These are phyloP conservation scores for Coregonus ussuriensis DNA, from an alignment of 2,797 vertebrate species.

Conservation along the genomic window DNA sequence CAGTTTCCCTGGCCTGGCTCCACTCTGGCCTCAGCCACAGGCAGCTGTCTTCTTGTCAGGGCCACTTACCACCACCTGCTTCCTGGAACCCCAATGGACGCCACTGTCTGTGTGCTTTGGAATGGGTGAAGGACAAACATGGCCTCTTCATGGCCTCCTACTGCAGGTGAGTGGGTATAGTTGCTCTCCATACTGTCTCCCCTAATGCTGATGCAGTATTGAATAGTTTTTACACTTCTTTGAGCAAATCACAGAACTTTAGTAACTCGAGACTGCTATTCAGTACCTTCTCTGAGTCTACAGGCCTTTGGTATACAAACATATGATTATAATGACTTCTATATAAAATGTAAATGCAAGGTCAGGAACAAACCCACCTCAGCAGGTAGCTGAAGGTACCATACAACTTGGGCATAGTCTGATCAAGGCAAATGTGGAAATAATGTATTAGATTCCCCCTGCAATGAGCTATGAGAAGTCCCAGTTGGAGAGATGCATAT, in stretches of 20 bases:
- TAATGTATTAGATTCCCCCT: background rate
- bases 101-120: slow-evolving; percentile 33
- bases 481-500: slow-evolving; percentile 43
- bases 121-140: slow-evolving; percentile 27
- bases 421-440: background rate
- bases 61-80: slow-evolving; percentile 36
- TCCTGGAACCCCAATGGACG: slow-evolving; percentile 46
- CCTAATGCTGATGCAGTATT: too few relatives aligned
- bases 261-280: background rate
- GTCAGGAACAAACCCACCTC: background rate
- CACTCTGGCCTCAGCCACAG: slow-evolving; percentile 39
- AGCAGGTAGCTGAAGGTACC: background rate
- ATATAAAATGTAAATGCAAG: background rate
- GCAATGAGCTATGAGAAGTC: slow-evolving; percentile 22
- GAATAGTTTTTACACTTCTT: background rate
- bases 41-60: slow-evolving; percentile 48
- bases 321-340: too few relatives aligned
- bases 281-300: background rate
- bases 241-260: background rate
- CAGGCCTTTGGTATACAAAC: background rate
- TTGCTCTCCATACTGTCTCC: too few relatives aligned
- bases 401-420: background rate
- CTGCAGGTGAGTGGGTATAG: too few relatives aligned
- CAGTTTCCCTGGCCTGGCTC: slow-evolving; percentile 27
- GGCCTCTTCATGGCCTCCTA: background rate